Evolutionary conservation across 2,113 vertebrate genomes (phyloP), one percentile per base, ranked within the genome.

Genomic region (Heterotilapia buettikoferi): DNA sequence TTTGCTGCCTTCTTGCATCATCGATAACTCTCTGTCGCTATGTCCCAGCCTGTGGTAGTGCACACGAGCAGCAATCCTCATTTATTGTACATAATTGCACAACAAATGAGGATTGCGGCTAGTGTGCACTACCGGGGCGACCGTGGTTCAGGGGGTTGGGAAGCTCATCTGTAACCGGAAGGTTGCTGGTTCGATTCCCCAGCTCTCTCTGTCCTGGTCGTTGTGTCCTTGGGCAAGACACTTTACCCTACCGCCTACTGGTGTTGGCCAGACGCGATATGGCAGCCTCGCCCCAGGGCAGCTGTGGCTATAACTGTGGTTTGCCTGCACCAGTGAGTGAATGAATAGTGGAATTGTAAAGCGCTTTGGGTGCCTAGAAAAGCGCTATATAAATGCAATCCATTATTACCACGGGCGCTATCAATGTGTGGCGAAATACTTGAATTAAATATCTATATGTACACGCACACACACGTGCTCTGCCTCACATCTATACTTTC

Each of bases 1-100:
- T 71, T 71, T 40, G 63, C n/a, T 71, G 63, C 5, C 63, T 71
- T 71, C 63, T 71, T 71, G 19, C 33, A n/a, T 71, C 33, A 40
- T 40, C 4, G 3, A 14, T 71, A 43, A 14, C 63, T 21, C 33
- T 68, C 66, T 43, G 38, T 26, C 3, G 1, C 38, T 71, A 71
- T 43, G 13, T 61, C 29, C 29, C 57, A 33, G 57, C 57, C 29
- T 19, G 57, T 61, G 57, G 57, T 19, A 61, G 16, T 1, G 16
- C 5, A 9, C 57, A 33, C 3, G 9, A 61, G 29, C 57, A 2
- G 0, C 29, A 33, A 61, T 61, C 29, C 57, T 61, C 29, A 19
- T 61, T 61, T 61, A 61, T 61, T 19, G 29, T 33, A 33, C 26
- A 61, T 61, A 61, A 31, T 61, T 9, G 3, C 38, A 71, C 13